Base-by-base conservation (phyloP, 1,140 invertebrate genomes). In the Brachionus asplanchnoidis region DNA sequence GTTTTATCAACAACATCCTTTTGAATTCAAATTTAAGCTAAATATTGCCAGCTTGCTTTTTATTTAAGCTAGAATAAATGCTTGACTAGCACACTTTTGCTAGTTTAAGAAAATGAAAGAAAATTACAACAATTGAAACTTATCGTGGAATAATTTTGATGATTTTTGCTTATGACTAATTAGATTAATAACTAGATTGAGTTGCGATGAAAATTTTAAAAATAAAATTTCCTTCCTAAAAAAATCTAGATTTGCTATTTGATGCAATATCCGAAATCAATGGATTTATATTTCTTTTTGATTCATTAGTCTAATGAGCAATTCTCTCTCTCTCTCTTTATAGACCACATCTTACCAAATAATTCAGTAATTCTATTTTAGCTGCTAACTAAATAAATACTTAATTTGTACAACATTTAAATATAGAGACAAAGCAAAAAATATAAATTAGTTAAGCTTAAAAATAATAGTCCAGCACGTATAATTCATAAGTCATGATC, bases 171-270 rank as follows among this genome's bases (percentile, higher is more conserved):
- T 46, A 14, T 46, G 12, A 50, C 26, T 77, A 77, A 77, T 77
- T 77, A 50, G 46, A 77, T 77, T 77, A 77, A 42, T 44, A 75
- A 50, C 42, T 50, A 77, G 44, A 77, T 77, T 77, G 23, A 77
- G 9, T 50, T 50, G 50, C 17, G 46, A 77, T 6, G 9, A 20
- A 77, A 26, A 17, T 20, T 42, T 75, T 42, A 28, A 11, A 42
- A 36, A 73, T 42, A 42, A 73, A 73, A 73, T 42, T 73, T 73
- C 36, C 68, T 40, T 73, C 40, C 68, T 73, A 20, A 36, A 36
- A 36, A 36, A 73, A 42, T 73, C 68, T 73, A 73, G 68, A 73
- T 73, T 73, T 73, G 32, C n/a, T 73, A 73, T 73, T 73, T 73
- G 32, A 73, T 73, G 12, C 8, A 73, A 73, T 73, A 73, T 42